These are phyloP conservation scores for Myrmecobius fasciatus DNA, from an alignment of 2,113 vertebrate genomes.

Conservation along the genomic window DNA sequence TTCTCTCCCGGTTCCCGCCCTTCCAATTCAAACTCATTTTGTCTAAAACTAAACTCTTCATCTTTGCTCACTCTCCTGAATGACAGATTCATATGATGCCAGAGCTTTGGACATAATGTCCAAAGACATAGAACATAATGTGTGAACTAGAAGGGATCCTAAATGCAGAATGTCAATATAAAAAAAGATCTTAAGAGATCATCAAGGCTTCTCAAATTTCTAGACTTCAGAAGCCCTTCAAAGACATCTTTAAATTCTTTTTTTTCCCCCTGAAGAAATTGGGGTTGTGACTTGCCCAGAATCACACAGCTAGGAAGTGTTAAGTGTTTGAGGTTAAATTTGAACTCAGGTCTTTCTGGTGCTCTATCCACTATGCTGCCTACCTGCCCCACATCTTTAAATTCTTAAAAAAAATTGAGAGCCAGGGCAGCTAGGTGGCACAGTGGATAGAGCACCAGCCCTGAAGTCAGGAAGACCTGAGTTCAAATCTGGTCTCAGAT, in stretches of 20 bases:
- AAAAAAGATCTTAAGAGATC: neutral
- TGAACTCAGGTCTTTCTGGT: no score
- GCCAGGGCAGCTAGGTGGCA: no score
- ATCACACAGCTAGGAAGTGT: no score
- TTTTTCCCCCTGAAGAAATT: no score
- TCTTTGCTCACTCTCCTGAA: neutral
- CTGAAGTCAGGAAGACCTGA: no score
- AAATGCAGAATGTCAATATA: neutral
- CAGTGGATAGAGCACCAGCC: no score
- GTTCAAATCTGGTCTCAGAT: no score
- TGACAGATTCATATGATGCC: neutral
- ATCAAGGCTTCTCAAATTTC: neutral
- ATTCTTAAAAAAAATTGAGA: no score
- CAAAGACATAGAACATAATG: neutral
- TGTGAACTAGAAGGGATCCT: neutral
- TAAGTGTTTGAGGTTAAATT: no score
- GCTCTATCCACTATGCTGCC: no score
- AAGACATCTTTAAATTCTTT: neutral
- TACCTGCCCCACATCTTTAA: no score
- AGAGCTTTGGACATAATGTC: neutral
- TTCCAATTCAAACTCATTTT: neutral
- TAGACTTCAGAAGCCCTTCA: neutral
- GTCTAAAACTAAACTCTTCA: neutral
- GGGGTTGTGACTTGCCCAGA: no score
- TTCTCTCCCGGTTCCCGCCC: neutral